A percentile compares a stretch with the other conserved stretches of the same genome.
Conservation (phyloP, 2,888 invertebrate species). For the Hetaerina titia region DNA sequence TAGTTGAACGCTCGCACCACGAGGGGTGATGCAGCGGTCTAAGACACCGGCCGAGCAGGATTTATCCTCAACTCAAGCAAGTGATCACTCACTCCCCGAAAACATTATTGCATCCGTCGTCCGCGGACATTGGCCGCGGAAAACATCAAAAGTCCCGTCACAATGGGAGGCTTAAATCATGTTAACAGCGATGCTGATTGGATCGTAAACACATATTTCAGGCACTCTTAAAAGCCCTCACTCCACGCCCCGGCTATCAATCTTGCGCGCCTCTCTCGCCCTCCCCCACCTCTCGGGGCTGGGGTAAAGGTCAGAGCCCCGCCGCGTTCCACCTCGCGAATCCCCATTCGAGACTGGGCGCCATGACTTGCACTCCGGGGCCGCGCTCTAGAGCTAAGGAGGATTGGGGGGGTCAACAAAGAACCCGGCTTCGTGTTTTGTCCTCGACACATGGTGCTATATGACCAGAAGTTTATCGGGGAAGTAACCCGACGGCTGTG, state of each 20-base stretch:
- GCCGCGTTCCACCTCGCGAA: neutral
- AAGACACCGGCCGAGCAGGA: neutral
- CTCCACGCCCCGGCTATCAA: slow-evolving; percentile 29
- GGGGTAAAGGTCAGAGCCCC: neutral
- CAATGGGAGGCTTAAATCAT: slow-evolving; percentile 60
- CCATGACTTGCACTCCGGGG: neutral
- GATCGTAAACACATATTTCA: slow-evolving; percentile 64
- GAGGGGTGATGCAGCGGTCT: neutral
- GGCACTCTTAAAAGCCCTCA: slow-evolving; percentile 38
- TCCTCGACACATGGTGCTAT: too few species aligned
- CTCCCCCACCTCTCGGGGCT: neutral
- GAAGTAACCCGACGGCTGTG: too few species aligned
- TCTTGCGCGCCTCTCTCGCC: neutral
- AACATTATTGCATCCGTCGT: slow-evolving; percentile 13
- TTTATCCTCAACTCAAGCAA: neutral
- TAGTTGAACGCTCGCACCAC: slow-evolving; percentile 1
- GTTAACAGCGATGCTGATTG: slow-evolving; percentile 57
- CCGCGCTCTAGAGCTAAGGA: too few species aligned
- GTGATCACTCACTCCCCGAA: slow-evolving; percentile 34
- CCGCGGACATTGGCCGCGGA: slow-evolving; percentile 24
- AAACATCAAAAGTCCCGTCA: slow-evolving; percentile 43
- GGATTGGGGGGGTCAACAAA: too few species aligned
- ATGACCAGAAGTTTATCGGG: too few species aligned
- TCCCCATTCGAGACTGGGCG: neutral
- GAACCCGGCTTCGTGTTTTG: too few species aligned